Percentiles rank a stretch among this genome's conserved stretches.
Conservation (phyloP, 2,797 vertebrate genomes). For the Leptodactylus fallax region DNA sequence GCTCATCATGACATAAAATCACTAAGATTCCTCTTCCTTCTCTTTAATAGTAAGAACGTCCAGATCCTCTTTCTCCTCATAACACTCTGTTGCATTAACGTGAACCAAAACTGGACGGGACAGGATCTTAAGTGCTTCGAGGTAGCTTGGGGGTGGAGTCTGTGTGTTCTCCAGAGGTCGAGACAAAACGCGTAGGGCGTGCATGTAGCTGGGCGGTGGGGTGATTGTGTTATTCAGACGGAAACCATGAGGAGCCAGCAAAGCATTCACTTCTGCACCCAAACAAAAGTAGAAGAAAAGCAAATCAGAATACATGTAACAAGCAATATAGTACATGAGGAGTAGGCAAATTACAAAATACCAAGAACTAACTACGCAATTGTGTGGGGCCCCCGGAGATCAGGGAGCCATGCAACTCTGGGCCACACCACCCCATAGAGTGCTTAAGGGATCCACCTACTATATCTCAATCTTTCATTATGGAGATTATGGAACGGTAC, state of each 20-base stretch:
- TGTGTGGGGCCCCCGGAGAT: no score
- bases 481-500: no score
- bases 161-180: conserved; percentile 52
- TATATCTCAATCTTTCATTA: no score
- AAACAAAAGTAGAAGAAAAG: not conserved
- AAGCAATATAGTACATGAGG: not conserved
- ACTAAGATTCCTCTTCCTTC: conserved; percentile 22
- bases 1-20: conserved; percentile 18
- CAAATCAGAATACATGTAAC: not conserved
- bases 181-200: conserved; percentile 57
- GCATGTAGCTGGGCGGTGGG: conserved; percentile 62
- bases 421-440: no score
- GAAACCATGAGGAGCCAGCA: conserved; percentile 60
- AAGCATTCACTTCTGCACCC: conserved; percentile 57
- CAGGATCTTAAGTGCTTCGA: conserved; percentile 58
- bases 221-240: conserved; percentile 61
- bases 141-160: conserved; percentile 62
- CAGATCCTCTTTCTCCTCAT: conserved; percentile 51
- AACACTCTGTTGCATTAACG: conserved; percentile 30
- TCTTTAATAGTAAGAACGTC: conserved; percentile 1
- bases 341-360: no score
- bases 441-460: no score
- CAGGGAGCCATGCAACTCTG: no score
- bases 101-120: conserved; percentile 57
- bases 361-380: no score